A percentile compares a stretch with the other conserved stretches of the same genome.
Conservation (phyloP, 2,113 vertebrate species). For the human region DNA sequence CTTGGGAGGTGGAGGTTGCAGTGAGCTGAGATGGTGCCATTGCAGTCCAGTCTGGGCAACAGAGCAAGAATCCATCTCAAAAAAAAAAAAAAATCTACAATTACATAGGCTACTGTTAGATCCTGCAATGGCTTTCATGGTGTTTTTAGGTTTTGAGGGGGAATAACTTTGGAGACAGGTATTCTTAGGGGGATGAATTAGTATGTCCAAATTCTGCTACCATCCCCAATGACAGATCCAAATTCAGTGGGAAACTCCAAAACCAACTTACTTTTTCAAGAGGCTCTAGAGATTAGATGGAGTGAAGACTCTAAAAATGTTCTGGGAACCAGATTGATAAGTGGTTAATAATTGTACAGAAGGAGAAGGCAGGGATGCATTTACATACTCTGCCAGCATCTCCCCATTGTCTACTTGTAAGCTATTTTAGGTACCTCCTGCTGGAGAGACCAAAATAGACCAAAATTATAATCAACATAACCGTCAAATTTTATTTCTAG, state of each 20-base stretch:
- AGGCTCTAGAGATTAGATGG: neutral
- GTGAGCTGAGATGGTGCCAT: too few relatives aligned
- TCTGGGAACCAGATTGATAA: neutral
- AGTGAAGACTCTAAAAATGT: neutral
- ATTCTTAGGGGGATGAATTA: neutral
- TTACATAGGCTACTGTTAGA: neutral
- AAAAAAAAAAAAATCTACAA: neutral
- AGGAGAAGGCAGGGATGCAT: neutral
- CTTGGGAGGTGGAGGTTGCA: too few relatives aligned
- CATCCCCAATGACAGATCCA: neutral
- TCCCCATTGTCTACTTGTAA: neutral
- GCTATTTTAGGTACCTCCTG: neutral
- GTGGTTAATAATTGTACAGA: neutral
- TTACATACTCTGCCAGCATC: neutral
- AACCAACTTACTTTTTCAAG: neutral
- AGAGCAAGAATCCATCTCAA: too few relatives aligned
- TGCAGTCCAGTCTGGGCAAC: too few relatives aligned
- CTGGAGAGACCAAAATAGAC: neutral
- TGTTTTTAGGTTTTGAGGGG: neutral
- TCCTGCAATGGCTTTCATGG: neutral
- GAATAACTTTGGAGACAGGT: too few relatives aligned
- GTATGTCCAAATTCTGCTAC: neutral
- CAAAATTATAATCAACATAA: neutral
- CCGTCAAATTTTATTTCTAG: neutral
- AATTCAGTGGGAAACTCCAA: neutral